These are phyloP conservation scores for Jacana jacana DNA, from an alignment of 2,113 vertebrate genomes.

Conservation along the genomic window DNA sequence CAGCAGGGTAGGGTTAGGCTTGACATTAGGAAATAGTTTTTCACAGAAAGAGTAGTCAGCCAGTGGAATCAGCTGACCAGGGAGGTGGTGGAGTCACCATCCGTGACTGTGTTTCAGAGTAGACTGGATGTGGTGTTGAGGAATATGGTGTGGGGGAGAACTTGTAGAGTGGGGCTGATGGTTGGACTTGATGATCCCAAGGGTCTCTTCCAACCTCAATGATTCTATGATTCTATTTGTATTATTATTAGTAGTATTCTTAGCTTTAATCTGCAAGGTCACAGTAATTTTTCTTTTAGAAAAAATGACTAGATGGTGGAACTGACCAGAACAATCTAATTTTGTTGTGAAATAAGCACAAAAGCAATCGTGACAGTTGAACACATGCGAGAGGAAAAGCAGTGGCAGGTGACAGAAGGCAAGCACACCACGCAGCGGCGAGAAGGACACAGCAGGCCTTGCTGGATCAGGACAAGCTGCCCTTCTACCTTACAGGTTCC, in stretches of 20 bases:
- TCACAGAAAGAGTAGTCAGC: too few relatives aligned
- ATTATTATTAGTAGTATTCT: background rate
- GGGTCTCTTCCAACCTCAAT: too few relatives aligned
- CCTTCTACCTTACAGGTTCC: background rate
- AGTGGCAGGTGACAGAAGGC: background rate
- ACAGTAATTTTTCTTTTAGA: background rate
- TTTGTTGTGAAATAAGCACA: background rate
- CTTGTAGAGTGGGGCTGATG: too few relatives aligned
- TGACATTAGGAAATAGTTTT: too few relatives aligned
- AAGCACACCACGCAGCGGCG: background rate
- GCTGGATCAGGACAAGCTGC: background rate
- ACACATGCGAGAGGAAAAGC: background rate
- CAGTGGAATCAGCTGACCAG: too few relatives aligned
- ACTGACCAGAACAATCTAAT: background rate
- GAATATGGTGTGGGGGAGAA: too few relatives aligned
- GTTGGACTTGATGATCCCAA: too few relatives aligned
- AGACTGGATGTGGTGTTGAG: too few relatives aligned
- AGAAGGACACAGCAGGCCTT: background rate
- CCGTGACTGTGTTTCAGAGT: too few relatives aligned
- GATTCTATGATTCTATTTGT: too few relatives aligned
- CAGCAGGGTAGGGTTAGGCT: too few relatives aligned
- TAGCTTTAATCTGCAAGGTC: background rate
- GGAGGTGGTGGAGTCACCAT: too few relatives aligned
- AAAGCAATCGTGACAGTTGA: rapidly evolving
- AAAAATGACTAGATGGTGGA: background rate